phyloP scores from a whole-genome alignment of 2,888 invertebrate species.

The Papilio gigon region DNA sequence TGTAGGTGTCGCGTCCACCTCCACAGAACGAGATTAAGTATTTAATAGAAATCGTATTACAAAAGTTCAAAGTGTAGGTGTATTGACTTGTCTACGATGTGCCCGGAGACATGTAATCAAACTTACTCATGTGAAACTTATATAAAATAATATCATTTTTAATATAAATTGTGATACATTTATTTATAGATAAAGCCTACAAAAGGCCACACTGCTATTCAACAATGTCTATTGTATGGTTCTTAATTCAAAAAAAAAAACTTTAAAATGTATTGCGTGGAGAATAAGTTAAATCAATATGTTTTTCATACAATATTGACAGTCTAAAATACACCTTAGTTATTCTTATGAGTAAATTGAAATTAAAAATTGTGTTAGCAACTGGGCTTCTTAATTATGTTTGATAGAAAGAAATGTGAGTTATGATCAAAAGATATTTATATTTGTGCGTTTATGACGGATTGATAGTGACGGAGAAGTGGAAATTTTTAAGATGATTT shows the following conservation, averaged over 20 bases:
- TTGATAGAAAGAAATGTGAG: not conserved
- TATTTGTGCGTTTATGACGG: slow-evolving; percentile 5
- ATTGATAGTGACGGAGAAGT: slow-evolving; percentile 12
- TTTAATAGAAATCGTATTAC: not conserved
- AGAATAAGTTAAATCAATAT: no score
- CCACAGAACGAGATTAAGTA: slow-evolving; percentile 7
- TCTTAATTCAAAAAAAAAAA: no score
- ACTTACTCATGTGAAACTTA: not conserved
- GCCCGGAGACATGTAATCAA: not conserved
- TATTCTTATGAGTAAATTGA: not conserved
- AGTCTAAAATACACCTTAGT: not conserved
- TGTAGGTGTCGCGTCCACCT: slow-evolving; percentile 8
- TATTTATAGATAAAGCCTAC: no score
- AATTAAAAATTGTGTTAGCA: slow-evolving; percentile 12
- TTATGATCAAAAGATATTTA: not conserved
- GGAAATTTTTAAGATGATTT: slow-evolving; percentile 7
- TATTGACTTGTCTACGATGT: not conserved
- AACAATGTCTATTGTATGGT: no score
- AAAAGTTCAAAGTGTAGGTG: slow-evolving; percentile 39
- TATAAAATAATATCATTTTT: not conserved
- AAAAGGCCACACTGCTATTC: no score
- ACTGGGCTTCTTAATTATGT: not conserved
- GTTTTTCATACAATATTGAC: not conserved
- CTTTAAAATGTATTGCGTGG: no score
- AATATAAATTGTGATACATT: not conserved